Conservation (phyloP, 2,888 invertebrate species). For the Liodrosophila aerea region DNA sequence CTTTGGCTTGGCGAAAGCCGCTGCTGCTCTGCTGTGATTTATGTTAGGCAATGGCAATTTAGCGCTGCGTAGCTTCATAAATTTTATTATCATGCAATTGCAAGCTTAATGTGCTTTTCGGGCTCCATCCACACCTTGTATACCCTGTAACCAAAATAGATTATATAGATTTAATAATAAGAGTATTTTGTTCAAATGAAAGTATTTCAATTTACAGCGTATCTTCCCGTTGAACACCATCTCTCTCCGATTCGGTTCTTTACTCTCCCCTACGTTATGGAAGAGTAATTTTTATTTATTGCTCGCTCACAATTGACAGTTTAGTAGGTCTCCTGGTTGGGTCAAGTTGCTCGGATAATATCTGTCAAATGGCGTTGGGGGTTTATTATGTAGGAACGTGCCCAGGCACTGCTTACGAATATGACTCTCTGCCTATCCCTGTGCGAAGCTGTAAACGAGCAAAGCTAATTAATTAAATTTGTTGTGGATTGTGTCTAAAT, state of each 20-base stretch:
- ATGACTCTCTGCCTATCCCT: conserved; percentile 16
- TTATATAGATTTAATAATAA: background rate
- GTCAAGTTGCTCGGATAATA: conserved; percentile 46
- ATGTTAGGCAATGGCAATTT: conserved; percentile 69
- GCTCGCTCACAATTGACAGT: conserved; percentile 64
- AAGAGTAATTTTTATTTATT: conserved; percentile 70
- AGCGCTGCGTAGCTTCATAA: conserved; percentile 67
- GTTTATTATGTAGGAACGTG: conserved; percentile 41
- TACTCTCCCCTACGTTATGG: conserved; percentile 49
- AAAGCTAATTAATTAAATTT: conserved; percentile 40
- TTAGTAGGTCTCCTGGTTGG: conserved; percentile 43
- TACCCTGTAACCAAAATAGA: conserved; percentile 18
- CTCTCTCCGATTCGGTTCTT: background rate
- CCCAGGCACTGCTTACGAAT: conserved; percentile 12
- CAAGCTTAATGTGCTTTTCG: conserved; percentile 24
- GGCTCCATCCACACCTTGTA: background rate
- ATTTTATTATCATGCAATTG: conserved; percentile 74
- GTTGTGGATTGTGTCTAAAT: conserved; percentile 8
- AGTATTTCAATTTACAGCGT: no score
- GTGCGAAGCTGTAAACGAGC: conserved; percentile 25
- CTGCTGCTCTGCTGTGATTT: conserved; percentile 51
- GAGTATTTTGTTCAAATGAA: background rate
- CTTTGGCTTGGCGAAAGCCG: conserved; percentile 34
- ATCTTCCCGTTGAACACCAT: conserved; percentile 7
- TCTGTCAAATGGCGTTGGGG: conserved; percentile 45